Evolutionary conservation across 2,888 invertebrate species (phyloP).

Genomic region (Brassicogethes aeneus): DNA sequence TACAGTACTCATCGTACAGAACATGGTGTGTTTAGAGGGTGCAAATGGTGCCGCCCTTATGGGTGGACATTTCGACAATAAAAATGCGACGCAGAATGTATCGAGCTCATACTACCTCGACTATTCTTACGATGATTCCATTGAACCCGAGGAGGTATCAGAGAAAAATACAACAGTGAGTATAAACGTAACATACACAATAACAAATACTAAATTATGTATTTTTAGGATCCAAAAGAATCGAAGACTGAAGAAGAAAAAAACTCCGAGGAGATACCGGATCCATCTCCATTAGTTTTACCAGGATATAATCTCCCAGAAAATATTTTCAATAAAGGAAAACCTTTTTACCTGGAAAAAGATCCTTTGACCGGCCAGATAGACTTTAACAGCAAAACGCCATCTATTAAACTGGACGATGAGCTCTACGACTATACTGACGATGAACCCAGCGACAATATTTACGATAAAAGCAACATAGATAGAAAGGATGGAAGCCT

Average conservation of each 20-base stretch:
- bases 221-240: conserved; percentile 2
- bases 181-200: conserved; percentile 1
- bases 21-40: conserved; percentile 7
- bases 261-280: conserved; percentile 34
- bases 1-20: conserved; percentile 21
- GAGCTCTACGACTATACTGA: conserved; percentile 31
- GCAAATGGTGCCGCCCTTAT: conserved; percentile 28
- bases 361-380: conserved; percentile 59
- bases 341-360: conserved; percentile 60
- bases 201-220: conserved; percentile 2
- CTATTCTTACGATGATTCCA: conserved; percentile 14
- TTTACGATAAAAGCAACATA: conserved; percentile 38
- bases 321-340: conserved; percentile 57
- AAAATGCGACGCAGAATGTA: conserved; percentile 15
- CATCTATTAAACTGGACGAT: conserved; percentile 33
- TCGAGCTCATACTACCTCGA: conserved; percentile 13
- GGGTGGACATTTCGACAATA: conserved; percentile 31
- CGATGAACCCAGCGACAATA: conserved; percentile 25
- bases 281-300: conserved; percentile 36
- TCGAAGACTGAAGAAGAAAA: background rate
- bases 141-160: conserved; percentile 17
- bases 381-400: conserved; percentile 50
- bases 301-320: conserved; percentile 44
- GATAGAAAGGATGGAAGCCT: conserved; percentile 40
- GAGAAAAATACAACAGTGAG: conserved; percentile 11